phyloP scores from a whole-genome alignment of 2,113 vertebrate genomes.

The Zapornia atra region DNA sequence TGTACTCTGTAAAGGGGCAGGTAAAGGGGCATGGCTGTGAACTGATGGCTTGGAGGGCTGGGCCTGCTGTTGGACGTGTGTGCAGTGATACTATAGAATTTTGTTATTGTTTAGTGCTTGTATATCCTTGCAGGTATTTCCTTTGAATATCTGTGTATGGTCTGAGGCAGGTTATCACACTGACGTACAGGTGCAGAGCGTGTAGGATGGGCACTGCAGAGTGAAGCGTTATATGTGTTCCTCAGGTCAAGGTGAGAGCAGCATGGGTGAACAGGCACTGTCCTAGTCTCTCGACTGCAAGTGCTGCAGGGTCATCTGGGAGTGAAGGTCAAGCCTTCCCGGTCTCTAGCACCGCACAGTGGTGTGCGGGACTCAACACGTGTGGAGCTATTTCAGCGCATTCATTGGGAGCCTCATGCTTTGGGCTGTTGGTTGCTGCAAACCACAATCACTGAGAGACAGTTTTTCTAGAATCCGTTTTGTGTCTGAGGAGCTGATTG shows the following conservation, averaged over 20 bases:
- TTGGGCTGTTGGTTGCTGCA: neutral
- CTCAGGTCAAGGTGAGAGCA: neutral
- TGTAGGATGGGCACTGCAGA: accelerated
- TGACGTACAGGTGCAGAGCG: accelerated
- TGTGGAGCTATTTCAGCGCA: too few species aligned
- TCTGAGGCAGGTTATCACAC: neutral
- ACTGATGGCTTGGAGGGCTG: neutral
- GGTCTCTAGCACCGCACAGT: constrained; percentile 26
- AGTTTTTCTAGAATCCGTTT: neutral
- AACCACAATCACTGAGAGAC: neutral
- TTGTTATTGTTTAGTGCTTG: accelerated
- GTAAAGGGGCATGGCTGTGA: neutral
- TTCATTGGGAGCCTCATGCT: neutral
- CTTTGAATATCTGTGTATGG: neutral
- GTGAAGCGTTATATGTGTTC: accelerated
- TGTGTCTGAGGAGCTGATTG: neutral
- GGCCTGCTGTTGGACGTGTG: accelerated
- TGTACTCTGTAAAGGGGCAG: neutral
- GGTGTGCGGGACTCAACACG: neutral
- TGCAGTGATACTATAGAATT: neutral
- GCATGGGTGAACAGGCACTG: neutral
- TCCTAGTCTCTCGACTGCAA: neutral
- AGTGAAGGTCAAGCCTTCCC: accelerated
- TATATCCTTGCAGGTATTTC: neutral
- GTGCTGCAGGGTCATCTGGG: neutral